Evolutionary conservation across 1,140 invertebrate genomes (phyloP).

Genomic region (Episyrphus balteatus): DNA sequence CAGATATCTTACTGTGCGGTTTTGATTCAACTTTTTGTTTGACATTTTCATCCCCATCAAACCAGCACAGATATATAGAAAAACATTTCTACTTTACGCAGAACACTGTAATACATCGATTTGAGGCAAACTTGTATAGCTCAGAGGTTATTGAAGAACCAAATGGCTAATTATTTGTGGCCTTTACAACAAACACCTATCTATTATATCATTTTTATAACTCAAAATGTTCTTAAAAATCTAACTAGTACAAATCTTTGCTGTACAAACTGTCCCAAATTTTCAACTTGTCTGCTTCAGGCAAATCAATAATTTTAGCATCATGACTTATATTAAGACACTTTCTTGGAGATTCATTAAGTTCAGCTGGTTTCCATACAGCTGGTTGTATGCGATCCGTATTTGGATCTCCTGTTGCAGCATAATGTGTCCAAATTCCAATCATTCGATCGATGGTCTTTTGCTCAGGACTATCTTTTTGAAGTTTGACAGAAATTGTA

Average conservation of each 20-base stretch:
- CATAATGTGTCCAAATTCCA: slow-evolving; percentile 37
- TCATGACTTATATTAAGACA: slow-evolving; percentile 35
- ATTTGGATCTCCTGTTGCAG: slow-evolving; percentile 31
- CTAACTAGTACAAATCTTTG: not conserved
- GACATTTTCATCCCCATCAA: too few relatives aligned
- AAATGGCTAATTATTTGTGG: too few relatives aligned
- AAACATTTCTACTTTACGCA: too few relatives aligned
- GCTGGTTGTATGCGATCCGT: slow-evolving; percentile 13
- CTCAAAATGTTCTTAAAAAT: too few relatives aligned
- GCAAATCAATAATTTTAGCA: slow-evolving; percentile 27
- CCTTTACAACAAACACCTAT: too few relatives aligned
- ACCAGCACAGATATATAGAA: too few relatives aligned
- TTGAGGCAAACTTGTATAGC: too few relatives aligned
- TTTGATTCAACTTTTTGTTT: too few relatives aligned
- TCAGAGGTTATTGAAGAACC: too few relatives aligned
- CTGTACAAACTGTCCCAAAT: slow-evolving; percentile 35
- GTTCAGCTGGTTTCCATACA: slow-evolving; percentile 14
- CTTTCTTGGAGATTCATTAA: slow-evolving; percentile 11
- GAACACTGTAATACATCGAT: too few relatives aligned
- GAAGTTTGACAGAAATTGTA: slow-evolving; percentile 31
- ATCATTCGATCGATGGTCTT: slow-evolving; percentile 30
- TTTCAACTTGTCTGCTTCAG: slow-evolving; percentile 33
- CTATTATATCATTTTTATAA: too few relatives aligned
- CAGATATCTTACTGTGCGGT: too few relatives aligned
- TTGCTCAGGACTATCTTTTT: slow-evolving; percentile 22